Base-by-base conservation (phyloP, 2,797 vertebrate species). In the Esox masquinongy region DNA sequence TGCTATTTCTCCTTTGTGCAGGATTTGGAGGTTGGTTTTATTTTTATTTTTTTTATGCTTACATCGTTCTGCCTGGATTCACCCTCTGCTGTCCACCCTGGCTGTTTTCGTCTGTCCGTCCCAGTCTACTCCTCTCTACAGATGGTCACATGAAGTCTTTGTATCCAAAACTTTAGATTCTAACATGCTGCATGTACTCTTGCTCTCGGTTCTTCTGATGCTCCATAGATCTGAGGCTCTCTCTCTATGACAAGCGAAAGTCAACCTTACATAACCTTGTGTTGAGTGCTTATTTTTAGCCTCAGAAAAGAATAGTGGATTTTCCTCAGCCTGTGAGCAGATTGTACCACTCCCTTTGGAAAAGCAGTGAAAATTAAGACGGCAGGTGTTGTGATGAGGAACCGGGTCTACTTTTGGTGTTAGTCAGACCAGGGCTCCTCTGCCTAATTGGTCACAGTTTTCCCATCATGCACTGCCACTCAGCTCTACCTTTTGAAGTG, bases 1-100 rank as follows among this genome's bases (percentile, higher is more conserved):
- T 77, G 83, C 77, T 77, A 84, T 84, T 17, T 79, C 74, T 80
- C 64, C 73, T 77, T 39, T 72, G 70, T 88, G 79, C 88, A 90
- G 91, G 92, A 93, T 75, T 47, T 92, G 78, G 92, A 91, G 91
- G 90, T 93, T 84, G 86, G 89, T 86, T 72, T 0, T 17, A 0
- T 36, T 31, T 47, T 74, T 63, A 4, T 50, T n/a, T 51, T 75
- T 16, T 36, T n/a, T n/a, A 24, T 31, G n/a, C 24, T 2, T 4
- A 11, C 12, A 0, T 1, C 34, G 2, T n/a, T 49, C 34, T 2
- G 15, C 26, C 14, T 14, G 14, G n/a, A 7, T 74, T 77, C 19
- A 14, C 36, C 43, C 26, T 8, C 36, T 61, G 24, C 16, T n/a
- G 19, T 49, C 1, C 17, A 14, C 67, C 9, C 36, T 59, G 69